Evolutionary conservation across 2,797 vertebrate species (phyloP), one percentile per base, ranked within the genome.

Genomic region (Myoxocephalus aenaeus): DNA sequence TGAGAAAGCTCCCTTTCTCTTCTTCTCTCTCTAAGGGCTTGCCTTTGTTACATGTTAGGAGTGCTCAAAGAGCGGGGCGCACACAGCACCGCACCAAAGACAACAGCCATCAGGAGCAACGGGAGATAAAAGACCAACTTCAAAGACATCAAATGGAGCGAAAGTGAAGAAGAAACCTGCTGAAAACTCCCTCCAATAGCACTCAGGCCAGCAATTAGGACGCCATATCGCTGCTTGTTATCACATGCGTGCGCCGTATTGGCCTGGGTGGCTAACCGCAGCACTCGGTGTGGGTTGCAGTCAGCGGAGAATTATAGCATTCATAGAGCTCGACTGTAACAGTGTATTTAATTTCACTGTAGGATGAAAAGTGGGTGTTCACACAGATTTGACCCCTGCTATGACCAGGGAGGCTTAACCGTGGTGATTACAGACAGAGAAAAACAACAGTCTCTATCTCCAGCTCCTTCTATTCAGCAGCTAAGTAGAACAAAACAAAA

Each of bases 41-140:
- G 90, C 87, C 92, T 94, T 94, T 94, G 92, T 94, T 94, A 83
- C 87, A 92, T 92, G 94, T 94, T 92, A 91, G 92, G 87, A 89
- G 89, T 79, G 83, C 90, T 90, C 89, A 93, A 91, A 93, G 90
- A 93, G 90, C 91, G 88, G 91, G 84, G 89, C 80, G 82, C 90
- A 80, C 92, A 91, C 89, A 87, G 83, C 89, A 87, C 84, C 79
- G 84, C 92, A 93, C 90, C 87, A 92, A 94, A 95, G 93, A 95
- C 93, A 93, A 95, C 90, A 93, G 93, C 94, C 93, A 92, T 93
- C 93, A 94, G 93, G 93, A 93, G 94, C 91, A 90, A 80, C 85
- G 46, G 77, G 90, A 89, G 93, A 96, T 95, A 93, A 95, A 96
- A 95, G 92, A 69, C 44, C 61, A 5, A 91, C 94, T 95, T 95